These are phyloP conservation scores for Micropoecilia bifurca DNA, from an alignment of 2,797 vertebrate genomes.

Conservation along the genomic window DNA sequence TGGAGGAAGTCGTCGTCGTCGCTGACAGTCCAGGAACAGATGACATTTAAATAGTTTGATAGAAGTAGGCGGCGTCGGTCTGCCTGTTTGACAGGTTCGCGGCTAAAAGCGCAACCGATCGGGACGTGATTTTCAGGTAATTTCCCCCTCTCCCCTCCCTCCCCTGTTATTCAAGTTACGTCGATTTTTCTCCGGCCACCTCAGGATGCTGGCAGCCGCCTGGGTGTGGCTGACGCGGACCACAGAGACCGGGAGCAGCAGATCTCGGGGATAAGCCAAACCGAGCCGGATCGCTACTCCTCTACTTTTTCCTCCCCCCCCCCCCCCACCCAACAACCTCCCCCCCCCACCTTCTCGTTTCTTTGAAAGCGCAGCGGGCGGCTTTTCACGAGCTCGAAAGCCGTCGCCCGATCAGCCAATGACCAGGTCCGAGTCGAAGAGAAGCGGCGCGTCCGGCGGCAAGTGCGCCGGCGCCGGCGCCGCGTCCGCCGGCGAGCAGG, in stretches of 20 bases:
- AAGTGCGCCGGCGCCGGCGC: conserved; percentile 52
- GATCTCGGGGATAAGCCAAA: conserved; percentile 36
- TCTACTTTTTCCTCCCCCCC: accelerated
- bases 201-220: conserved; percentile 64
- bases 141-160: background rate
- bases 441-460: conserved; percentile 49
- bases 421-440: conserved; percentile 80
- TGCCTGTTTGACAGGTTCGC: conserved; percentile 6
- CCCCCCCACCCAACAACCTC: no score
- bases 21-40: background rate
- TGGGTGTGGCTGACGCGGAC: conserved; percentile 70
- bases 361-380: background rate
- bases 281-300: background rate
- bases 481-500: conserved; percentile 57
- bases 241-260: conserved; percentile 44
- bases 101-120: background rate
- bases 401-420: conserved; percentile 55
- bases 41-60: background rate
- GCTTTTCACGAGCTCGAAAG: background rate
- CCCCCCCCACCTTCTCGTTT: background rate
- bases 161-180: conserved; percentile 20
- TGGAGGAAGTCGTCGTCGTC: background rate
- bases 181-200: conserved; percentile 31
- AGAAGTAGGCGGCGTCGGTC: conserved; percentile 7
- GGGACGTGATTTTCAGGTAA: conserved; percentile 54